Evolutionary conservation across 2,113 vertebrate genomes (phyloP).

Genomic region (Felis chaus): DNA sequence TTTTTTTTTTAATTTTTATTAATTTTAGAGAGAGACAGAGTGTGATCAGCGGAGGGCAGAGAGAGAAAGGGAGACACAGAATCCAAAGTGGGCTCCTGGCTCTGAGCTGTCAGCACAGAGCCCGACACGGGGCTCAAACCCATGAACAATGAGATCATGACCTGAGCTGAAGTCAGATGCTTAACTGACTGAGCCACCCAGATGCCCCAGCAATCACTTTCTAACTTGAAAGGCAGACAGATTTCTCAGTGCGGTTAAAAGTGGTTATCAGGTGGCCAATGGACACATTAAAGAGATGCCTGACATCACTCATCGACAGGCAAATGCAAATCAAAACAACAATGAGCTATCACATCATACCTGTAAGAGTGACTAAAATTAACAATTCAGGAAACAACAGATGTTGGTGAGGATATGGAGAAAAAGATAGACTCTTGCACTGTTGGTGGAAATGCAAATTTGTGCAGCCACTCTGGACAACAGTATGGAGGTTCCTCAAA

Average conservation of each 20-base stretch:
- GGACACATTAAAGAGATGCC: not conserved
- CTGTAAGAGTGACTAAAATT: not conserved
- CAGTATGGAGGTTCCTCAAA: not conserved
- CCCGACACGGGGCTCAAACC: no score
- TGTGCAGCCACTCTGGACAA: not conserved
- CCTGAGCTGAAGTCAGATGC: no score
- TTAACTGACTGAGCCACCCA: no score
- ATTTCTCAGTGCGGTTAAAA: not conserved
- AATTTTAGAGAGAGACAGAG: no score
- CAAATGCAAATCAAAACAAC: not conserved
- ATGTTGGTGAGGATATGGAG: not conserved
- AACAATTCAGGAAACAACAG: not conserved
- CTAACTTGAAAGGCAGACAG: not conserved
- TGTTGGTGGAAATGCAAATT: not conserved
- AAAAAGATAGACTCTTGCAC: not conserved
- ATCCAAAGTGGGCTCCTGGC: no score
- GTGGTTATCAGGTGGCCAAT: not conserved
- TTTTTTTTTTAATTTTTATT: not conserved
- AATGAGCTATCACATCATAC: not conserved
- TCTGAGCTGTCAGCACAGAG: no score
- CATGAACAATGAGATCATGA: no score
- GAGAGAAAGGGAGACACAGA: no score
- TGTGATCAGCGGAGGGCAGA: no score
- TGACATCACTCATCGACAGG: not conserved
- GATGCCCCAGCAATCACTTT: not conserved